These are phyloP conservation scores for Nyctibius grandis DNA, from an alignment of 2,797 vertebrate genomes.

Conservation along the genomic window DNA sequence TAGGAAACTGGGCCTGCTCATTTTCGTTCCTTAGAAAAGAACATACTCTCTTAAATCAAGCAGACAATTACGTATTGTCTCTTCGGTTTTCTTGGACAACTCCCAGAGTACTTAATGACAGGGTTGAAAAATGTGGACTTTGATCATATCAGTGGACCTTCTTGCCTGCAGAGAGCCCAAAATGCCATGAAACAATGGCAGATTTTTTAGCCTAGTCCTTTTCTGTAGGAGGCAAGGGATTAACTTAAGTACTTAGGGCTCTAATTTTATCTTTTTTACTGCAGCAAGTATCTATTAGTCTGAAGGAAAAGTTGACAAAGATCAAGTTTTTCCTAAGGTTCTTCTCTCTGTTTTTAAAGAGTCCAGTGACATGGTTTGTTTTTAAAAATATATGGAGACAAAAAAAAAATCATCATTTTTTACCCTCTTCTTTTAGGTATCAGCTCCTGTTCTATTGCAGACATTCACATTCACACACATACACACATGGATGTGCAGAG, in stretches of 20 bases:
- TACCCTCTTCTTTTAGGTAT: background rate
- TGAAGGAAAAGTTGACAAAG: background rate
- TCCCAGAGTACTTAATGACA: constrained; percentile 31
- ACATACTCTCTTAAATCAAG: constrained; percentile 44
- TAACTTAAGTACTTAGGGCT: background rate
- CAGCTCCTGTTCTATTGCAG: background rate
- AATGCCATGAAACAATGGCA: background rate
- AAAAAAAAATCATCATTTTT: background rate
- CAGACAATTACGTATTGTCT: constrained; percentile 54
- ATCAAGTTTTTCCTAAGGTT: background rate
- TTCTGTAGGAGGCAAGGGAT: constrained; percentile 9
- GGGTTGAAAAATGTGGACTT: constrained; percentile 29
- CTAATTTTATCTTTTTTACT: constrained; percentile 10
- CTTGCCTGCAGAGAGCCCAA: background rate
- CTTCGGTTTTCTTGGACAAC: constrained; percentile 25
- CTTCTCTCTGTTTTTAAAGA: background rate
- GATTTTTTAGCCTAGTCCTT: background rate
- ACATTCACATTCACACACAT: background rate
- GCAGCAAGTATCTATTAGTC: background rate
- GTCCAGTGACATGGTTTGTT: background rate
- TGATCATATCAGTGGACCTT: background rate
- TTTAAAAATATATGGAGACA: background rate
- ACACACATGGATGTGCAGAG: background rate
- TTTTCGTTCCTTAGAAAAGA: constrained; percentile 51
- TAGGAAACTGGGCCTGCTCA: constrained; percentile 27